phyloP scores from a whole-genome alignment of 2,797 vertebrate genomes.

The Phaenicophaeus curvirostris region DNA sequence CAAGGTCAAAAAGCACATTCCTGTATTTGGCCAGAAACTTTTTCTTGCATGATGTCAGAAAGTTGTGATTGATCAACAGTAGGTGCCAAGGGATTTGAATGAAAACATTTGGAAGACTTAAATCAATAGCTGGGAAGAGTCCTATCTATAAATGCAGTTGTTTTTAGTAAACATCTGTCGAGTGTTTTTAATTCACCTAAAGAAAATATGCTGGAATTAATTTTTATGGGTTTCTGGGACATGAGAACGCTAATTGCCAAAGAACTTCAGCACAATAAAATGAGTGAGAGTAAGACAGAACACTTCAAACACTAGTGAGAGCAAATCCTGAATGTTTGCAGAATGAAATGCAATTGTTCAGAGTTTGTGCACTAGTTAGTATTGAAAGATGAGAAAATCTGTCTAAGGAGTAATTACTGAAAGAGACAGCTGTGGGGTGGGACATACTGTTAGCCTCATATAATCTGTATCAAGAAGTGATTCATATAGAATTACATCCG shows the following conservation, averaged over 20 bases:
- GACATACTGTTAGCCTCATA: conserved; percentile 33
- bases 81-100: neutral
- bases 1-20: neutral
- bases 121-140: conserved; percentile 11
- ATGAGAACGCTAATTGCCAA: conserved; percentile 12
- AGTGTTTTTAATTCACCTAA: conserved; percentile 50
- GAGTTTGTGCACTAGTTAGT: conserved; percentile 9
- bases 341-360: conserved; percentile 30
- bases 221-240: conserved; percentile 42
- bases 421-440: conserved; percentile 71
- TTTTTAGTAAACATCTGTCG: conserved; percentile 21
- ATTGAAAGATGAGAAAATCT: conserved; percentile 63
- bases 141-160: neutral
- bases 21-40: neutral
- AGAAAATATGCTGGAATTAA: conserved; percentile 1
- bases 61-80: neutral
- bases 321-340: conserved; percentile 14
- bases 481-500: conserved; percentile 17
- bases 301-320: conserved; percentile 5
- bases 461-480: conserved; percentile 48
- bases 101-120: conserved; percentile 17
- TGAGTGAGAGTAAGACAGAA: neutral
- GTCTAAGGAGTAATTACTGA: conserved; percentile 42
- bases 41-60: neutral
- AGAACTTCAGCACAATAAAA: conserved; percentile 28